These are phyloP conservation scores for Marasmarcha lunaedactyla DNA, from an alignment of 2,888 invertebrate genomes.

Conservation along the genomic window DNA sequence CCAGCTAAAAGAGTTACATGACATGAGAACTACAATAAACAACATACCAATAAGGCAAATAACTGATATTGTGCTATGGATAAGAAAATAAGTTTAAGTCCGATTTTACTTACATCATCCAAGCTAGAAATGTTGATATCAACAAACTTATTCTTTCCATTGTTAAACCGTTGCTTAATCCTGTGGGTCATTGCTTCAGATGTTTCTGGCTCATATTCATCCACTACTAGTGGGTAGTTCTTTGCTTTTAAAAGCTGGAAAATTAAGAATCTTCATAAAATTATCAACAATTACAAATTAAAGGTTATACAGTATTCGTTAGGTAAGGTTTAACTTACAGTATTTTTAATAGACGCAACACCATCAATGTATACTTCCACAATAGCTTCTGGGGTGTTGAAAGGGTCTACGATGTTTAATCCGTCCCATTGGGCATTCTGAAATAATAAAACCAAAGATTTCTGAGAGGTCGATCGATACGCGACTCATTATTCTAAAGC, in stretches of 20 bases:
- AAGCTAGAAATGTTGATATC: conserved; percentile 74
- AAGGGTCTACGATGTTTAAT: conserved; percentile 76
- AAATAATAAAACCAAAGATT: conserved; percentile 12
- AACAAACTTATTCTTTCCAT: conserved; percentile 71
- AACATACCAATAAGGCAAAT: no score
- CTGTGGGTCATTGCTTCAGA: conserved; percentile 70
- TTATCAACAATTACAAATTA: no score
- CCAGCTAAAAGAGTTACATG: conserved; percentile 32
- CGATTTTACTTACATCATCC: conserved; percentile 74
- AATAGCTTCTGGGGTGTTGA: conserved; percentile 78
- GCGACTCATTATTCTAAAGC: no score
- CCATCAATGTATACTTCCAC: conserved; percentile 80
- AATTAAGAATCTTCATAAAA: no score
- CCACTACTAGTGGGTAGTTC: conserved; percentile 69
- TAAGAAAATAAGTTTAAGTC: no score
- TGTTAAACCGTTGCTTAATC: conserved; percentile 71
- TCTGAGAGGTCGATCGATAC: no score
- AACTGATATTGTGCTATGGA: no score
- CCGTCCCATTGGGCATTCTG: conserved; percentile 78
- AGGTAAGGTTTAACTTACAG: conserved; percentile 37
- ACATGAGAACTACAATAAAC: conserved; percentile 5
- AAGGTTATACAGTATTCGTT: no score
- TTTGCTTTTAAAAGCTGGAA: conserved; percentile 41
- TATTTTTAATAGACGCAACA: conserved; percentile 59
- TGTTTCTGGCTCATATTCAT: conserved; percentile 74